These are phyloP conservation scores for Metacarcinus magister DNA, from an alignment of 2,888 invertebrate genomes.

Conservation along the genomic window DNA sequence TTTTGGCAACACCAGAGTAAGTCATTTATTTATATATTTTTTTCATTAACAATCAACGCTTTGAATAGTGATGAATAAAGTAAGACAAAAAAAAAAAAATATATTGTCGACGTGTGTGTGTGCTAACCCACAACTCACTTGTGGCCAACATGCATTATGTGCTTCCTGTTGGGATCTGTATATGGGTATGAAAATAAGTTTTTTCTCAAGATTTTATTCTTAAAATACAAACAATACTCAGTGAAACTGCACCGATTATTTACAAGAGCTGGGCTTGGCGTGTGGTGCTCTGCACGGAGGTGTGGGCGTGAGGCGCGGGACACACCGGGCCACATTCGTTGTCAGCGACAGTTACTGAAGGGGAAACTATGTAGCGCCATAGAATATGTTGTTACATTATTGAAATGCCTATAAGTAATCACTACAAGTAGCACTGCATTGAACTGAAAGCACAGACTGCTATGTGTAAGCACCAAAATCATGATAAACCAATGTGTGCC, in stretches of 20 bases:
- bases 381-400: neutral
- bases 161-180: neutral
- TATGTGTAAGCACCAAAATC: neutral
- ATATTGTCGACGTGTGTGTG: too few species aligned
- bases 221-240: constrained; percentile 46
- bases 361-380: constrained; percentile 4
- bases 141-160: neutral
- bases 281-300: neutral
- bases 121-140: too few species aligned
- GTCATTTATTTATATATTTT: neutral
- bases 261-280: neutral
- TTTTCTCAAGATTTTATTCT: neutral
- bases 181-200: neutral
- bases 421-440: neutral
- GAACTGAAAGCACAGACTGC: constrained; percentile 13
- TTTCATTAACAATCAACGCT: neutral
- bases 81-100: neutral
- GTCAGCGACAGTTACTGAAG: neutral
- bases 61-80: neutral
- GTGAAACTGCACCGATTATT: neutral
- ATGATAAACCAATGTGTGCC: neutral
- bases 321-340: neutral
- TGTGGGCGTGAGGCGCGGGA: neutral
- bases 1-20: neutral
- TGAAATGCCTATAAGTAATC: neutral